These are phyloP conservation scores for Coenonympha glycerion DNA, from an alignment of 2,888 invertebrate species.

Conservation along the genomic window DNA sequence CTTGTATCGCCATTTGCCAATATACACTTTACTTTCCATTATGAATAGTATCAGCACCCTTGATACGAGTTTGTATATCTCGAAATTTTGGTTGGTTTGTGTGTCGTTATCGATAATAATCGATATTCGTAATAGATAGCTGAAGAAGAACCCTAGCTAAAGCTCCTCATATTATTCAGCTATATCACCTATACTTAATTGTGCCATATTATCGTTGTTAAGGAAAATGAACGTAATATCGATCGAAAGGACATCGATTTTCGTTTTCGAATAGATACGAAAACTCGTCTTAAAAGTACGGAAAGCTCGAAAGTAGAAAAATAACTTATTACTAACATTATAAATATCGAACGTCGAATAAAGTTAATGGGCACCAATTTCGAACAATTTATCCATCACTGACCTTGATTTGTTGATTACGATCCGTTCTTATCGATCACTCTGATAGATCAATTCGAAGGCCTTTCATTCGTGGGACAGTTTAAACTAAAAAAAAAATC, in stretches of 20 bases:
- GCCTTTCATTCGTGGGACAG: not conserved
- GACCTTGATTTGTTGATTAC: not conserved
- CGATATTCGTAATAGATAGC: too few species aligned
- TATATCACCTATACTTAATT: too few species aligned
- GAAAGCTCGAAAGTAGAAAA: not conserved
- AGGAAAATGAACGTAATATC: too few species aligned
- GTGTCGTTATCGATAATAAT: too few species aligned
- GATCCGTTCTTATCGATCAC: not conserved
- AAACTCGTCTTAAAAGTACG: too few species aligned
- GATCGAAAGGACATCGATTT: too few species aligned
- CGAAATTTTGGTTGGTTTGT: too few species aligned
- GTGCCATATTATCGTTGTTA: too few species aligned
- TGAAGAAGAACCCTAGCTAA: too few species aligned
- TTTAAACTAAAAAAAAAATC: not conserved
- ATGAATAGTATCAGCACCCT: not conserved
- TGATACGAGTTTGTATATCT: not conserved
- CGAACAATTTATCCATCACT: not conserved
- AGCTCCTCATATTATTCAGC: too few species aligned
- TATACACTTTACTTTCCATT: constrained; percentile 9
- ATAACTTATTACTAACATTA: constrained; percentile 2
- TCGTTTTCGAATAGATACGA: not conserved
- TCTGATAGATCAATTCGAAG: not conserved
- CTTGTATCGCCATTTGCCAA: not conserved
- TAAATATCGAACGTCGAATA: not conserved
- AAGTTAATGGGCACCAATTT: not conserved